Percentiles rank a stretch among this genome's conserved stretches.
These are phyloP conservation scores for Castor canadensis DNA, from an alignment of 2,113 vertebrate species.

Conservation along the genomic window DNA sequence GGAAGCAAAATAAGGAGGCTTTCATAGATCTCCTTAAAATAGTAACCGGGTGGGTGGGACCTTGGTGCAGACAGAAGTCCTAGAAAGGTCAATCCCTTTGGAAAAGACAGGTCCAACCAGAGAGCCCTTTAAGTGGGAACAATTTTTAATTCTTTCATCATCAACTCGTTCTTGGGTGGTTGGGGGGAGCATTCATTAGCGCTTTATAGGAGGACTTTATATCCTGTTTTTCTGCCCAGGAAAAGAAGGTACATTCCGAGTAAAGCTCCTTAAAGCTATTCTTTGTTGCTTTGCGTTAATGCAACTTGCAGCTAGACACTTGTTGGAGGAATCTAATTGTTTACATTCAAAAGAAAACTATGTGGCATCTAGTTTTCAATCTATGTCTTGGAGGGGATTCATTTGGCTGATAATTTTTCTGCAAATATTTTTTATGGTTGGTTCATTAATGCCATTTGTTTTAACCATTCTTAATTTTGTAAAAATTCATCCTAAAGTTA, in stretches of 20 bases:
- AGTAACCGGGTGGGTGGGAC: conserved; percentile 61
- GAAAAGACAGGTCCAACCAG: conserved; percentile 61
- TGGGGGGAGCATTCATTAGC: conserved; percentile 19
- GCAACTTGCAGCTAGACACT: neutral
- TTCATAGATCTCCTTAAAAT: conserved; percentile 64
- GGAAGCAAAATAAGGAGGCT: conserved; percentile 8
- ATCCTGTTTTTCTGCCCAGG: neutral
- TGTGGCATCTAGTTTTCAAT: neutral
- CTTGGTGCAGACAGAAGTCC: conserved; percentile 49
- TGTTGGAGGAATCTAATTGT: neutral
- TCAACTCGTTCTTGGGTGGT: neutral
- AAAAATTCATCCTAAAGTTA: conserved; percentile 20
- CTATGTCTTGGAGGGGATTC: neutral
- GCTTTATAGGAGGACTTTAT: conserved; percentile 47
- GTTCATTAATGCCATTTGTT: neutral
- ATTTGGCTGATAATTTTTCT: neutral
- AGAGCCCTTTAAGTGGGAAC: conserved; percentile 53
- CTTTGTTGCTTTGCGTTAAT: conserved; percentile 10
- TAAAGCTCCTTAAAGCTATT: conserved; percentile 19
- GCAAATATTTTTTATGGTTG: neutral
- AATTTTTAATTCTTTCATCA: conserved; percentile 62
- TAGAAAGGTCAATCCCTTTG: conserved; percentile 66
- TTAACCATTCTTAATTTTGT: conserved; percentile 24
- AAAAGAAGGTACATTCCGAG: neutral
- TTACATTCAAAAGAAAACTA: neutral